Evolutionary conservation across 2,888 invertebrate genomes (phyloP).

Genomic region (Plebejus anna): DNA sequence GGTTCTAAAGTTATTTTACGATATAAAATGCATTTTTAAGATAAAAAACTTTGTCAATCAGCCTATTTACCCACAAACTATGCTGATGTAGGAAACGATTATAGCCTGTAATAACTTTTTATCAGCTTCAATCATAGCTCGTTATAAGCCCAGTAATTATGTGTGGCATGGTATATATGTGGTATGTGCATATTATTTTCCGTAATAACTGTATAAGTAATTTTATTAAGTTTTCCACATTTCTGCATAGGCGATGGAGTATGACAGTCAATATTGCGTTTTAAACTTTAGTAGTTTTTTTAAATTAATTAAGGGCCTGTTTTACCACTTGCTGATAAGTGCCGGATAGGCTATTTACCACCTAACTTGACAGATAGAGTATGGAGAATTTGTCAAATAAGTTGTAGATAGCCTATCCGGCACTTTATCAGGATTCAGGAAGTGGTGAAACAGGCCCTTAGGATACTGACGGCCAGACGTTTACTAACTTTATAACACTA

Average conservation of each 20-base stretch:
- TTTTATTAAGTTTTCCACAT: constrained; percentile 3
- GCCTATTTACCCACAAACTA: not conserved
- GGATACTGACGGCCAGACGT: too few species aligned
- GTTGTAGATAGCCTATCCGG: too few species aligned
- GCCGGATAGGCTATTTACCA: too few species aligned
- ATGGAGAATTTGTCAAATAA: too few species aligned
- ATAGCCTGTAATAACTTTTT: constrained; percentile 12
- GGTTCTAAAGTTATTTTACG: not conserved
- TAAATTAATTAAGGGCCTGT: too few species aligned
- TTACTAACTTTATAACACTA: too few species aligned
- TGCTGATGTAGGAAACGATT: not conserved
- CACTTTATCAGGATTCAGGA: too few species aligned
- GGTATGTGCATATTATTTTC: not conserved
- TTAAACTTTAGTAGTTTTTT: not conserved
- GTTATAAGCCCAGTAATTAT: constrained; percentile 4
- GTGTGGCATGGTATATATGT: not conserved
- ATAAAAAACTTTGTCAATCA: not conserved
- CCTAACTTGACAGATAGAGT: too few species aligned
- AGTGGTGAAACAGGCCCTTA: too few species aligned
- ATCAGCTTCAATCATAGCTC: constrained; percentile 4
- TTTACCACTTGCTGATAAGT: too few species aligned
- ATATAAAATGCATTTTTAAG: not conserved
- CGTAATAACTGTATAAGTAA: not conserved
- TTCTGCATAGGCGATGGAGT: not conserved
- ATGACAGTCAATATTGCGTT: not conserved